Evolutionary conservation across 23 tunicate genomes (phyloP), one percentile per base, ranked within the genome.

Genomic region (Trididemnum nubilum): DNA sequence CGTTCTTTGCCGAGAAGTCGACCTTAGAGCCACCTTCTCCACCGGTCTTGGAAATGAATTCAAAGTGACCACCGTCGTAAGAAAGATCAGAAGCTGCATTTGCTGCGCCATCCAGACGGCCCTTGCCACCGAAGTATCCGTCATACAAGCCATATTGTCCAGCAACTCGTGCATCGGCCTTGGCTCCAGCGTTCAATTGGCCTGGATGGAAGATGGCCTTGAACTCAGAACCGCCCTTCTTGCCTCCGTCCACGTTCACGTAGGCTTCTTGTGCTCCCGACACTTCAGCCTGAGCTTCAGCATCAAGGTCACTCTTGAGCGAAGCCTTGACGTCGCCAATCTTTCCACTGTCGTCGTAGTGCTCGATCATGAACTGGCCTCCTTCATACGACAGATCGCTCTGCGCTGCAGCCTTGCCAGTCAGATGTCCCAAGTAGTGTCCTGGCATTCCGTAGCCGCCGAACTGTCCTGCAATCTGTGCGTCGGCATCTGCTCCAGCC

Each of bases 391-490:
- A 44, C 12, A 44, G 54, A 44, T 44, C 54, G 54, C 54, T 44
- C 54, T 44, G 54, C 9, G 54, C 54, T 44, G 12, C 54, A 44
- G 54, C 54, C 54, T 44, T 44, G 54, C 54, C 54, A 15, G 54
- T 44, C 54, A 44, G 54, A 44, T 15, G 54, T 44, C 54, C 54
- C 54, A 44, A 7, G 54, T 44, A 44, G 54, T 15, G 9, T 44
- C 54, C 54, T 44, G 54, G 54, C 54, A 44, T 44, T 44, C 54
- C 54, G 15, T 44, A 44, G 54, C 54, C 54, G 54, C 54, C 54
- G 54, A 44, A 44, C 12, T 44, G 54, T 44, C 54, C 54, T 44
- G 54, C 54, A 44, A 44, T 9, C 54, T 44, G 54, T 7, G 54
- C 54, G 54, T 44, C 15, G 9, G 54, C 54, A 44, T 44, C 54